Evolutionary conservation across 2,888 invertebrate genomes (phyloP).

Genomic region (Geophilus truncorum): DNA sequence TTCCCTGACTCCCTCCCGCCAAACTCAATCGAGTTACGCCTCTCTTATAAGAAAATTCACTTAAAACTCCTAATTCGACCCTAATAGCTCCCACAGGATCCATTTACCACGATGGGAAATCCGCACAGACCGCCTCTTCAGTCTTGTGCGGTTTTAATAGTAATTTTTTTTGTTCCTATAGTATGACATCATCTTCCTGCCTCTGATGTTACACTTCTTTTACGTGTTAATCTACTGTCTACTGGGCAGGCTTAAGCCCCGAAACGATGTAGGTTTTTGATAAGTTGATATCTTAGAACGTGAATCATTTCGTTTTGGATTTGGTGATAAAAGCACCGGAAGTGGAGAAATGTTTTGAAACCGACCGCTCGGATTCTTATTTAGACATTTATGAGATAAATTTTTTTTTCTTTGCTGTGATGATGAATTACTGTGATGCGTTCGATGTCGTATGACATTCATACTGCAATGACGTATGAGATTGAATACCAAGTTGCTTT

Average conservation of each 20-base stretch:
- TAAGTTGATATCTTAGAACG: neutral
- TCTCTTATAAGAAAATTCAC: neutral
- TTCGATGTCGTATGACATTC: no score
- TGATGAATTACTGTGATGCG: no score
- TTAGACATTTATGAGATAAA: neutral
- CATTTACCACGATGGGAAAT: neutral
- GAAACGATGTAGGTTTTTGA: neutral
- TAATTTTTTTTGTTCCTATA: neutral
- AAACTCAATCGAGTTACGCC: neutral
- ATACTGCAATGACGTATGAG: no score
- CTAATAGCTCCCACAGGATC: neutral
- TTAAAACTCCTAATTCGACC: neutral
- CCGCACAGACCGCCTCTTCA: neutral
- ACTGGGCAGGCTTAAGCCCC: neutral
- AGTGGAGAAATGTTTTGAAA: neutral
- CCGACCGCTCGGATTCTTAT: neutral
- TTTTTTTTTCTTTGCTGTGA: no score
- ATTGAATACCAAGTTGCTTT: no score
- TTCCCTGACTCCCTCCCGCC: neutral
- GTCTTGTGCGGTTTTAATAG: neutral
- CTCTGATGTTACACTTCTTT: neutral
- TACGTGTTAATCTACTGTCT: neutral
- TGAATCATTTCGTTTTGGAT: neutral
- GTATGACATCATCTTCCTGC: neutral
- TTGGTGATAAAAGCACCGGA: neutral